Percentiles rank a stretch among this genome's conserved stretches.
Conservation (phyloP, 2,113 vertebrate genomes). For the Chaetodon auriga region DNA sequence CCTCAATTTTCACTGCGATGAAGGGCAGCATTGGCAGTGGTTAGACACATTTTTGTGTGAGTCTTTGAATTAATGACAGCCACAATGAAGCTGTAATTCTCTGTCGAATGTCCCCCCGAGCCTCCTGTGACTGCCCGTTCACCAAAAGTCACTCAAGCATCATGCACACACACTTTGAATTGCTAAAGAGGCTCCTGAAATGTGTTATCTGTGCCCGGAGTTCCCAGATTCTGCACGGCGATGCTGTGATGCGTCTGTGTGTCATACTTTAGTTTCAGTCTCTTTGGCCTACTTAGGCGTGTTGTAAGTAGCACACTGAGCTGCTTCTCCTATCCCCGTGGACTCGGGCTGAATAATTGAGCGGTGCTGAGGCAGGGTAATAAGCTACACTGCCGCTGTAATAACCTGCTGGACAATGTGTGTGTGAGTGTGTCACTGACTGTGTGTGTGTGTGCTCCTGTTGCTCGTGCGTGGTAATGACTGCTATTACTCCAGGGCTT, state of each 20-base stretch:
- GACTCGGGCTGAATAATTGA: constrained; percentile 81
- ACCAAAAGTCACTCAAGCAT: constrained; percentile 16
- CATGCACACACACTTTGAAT: background rate
- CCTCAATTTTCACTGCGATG: background rate
- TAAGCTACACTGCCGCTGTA: constrained; percentile 73
- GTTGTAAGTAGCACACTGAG: constrained; percentile 85
- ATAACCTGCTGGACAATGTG: constrained; percentile 74
- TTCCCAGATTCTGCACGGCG: constrained; percentile 33
- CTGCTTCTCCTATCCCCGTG: constrained; percentile 69
- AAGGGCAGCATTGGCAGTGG: background rate
- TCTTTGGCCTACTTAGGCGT: constrained; percentile 86
- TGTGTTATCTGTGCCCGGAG: constrained; percentile 14
- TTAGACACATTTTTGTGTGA: background rate
- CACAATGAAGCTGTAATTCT: background rate
- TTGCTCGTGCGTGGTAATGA: constrained; percentile 54
- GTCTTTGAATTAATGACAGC: background rate
- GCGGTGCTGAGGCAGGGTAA: constrained; percentile 74
- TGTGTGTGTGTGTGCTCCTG: constrained; percentile 31
- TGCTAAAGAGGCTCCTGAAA: constrained; percentile 13
- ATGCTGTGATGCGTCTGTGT: constrained; percentile 53
- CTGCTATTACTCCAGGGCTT: constrained; percentile 61
- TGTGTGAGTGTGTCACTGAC: constrained; percentile 33
- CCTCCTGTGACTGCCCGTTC: background rate
- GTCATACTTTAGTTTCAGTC: constrained; percentile 76
- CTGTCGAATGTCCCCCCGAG: background rate